phyloP scores from a whole-genome alignment of 2,113 vertebrate species.

The Eulemur macaco region DNA sequence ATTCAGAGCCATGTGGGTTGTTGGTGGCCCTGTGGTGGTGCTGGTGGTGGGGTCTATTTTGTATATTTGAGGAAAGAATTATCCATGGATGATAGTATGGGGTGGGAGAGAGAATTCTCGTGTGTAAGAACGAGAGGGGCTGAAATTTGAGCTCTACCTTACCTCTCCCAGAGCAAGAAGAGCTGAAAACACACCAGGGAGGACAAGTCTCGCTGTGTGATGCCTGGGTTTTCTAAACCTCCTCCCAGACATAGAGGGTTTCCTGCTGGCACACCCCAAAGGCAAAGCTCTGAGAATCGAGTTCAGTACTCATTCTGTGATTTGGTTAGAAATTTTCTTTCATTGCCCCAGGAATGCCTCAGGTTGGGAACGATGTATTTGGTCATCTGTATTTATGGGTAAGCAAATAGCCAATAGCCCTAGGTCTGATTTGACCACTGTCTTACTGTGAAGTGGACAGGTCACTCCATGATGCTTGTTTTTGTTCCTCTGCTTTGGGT shows the following conservation, averaged over 20 bases:
- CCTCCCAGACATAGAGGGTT: neutral
- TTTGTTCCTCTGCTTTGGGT: neutral
- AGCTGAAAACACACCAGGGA: neutral
- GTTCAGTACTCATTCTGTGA: neutral
- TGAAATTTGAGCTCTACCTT: neutral
- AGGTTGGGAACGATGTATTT: neutral
- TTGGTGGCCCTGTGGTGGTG: neutral
- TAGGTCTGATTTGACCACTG: neutral
- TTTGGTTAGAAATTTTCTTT: neutral
- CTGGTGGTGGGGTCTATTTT: neutral
- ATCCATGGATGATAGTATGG: neutral
- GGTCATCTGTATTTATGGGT: neutral
- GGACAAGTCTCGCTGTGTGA: neutral
- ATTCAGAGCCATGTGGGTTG: neutral
- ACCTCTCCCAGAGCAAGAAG: neutral
- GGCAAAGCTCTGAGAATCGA: neutral
- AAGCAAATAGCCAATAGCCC: neutral
- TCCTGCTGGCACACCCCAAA: neutral
- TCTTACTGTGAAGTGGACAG: neutral
- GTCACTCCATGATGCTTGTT: neutral
- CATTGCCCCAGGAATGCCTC: neutral
- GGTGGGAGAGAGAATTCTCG: neutral
- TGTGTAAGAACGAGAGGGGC: neutral
- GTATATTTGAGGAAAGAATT: neutral
- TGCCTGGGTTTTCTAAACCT: neutral